A percentile compares a stretch with the other conserved stretches of the same genome.
Evolutionary conservation across 2,888 invertebrate species (phyloP).

Genomic region (Caenorhabditis panamensis): DNA sequence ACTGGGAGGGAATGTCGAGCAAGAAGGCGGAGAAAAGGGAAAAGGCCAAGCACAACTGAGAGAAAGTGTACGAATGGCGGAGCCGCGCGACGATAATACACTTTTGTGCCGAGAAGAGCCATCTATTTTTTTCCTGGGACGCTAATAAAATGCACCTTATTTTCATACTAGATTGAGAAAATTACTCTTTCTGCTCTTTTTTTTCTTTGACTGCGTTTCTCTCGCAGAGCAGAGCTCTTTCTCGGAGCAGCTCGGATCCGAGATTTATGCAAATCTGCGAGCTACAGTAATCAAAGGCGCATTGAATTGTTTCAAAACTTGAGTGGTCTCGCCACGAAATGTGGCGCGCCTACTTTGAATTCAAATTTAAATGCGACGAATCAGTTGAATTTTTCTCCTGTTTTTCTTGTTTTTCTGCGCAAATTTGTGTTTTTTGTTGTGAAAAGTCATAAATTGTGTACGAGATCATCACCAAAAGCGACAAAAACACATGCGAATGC

Average conservation of each 20-base stretch:
- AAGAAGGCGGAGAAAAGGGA: conserved; percentile 13
- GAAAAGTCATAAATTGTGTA: not conserved
- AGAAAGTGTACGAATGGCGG: conserved; percentile 21
- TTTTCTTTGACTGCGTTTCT: not conserved
- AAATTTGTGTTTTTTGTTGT: not conserved
- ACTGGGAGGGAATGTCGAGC: conserved; percentile 9
- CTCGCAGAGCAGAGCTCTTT: no score
- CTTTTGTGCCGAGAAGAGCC: conserved; percentile 34
- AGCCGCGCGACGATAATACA: conserved; percentile 46
- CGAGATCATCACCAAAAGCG: not conserved
- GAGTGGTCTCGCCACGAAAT: not conserved
- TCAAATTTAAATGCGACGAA: no score
- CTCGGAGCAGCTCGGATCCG: no score
- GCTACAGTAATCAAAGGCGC: not conserved
- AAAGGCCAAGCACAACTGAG: conserved; percentile 20
- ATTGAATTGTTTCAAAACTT: not conserved
- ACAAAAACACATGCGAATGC: not conserved
- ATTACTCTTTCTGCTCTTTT: not conserved
- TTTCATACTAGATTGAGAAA: not conserved
- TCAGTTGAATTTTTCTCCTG: not conserved
- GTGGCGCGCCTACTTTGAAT: no score
- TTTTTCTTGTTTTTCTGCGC: not conserved
- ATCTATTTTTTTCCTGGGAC: conserved; percentile 17
- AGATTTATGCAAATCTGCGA: not conserved
- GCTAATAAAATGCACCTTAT: conserved; percentile 11